Evolutionary conservation across 2,888 invertebrate genomes (phyloP), one percentile per base, ranked within the genome.

Genomic region (Pammene fasciana): DNA sequence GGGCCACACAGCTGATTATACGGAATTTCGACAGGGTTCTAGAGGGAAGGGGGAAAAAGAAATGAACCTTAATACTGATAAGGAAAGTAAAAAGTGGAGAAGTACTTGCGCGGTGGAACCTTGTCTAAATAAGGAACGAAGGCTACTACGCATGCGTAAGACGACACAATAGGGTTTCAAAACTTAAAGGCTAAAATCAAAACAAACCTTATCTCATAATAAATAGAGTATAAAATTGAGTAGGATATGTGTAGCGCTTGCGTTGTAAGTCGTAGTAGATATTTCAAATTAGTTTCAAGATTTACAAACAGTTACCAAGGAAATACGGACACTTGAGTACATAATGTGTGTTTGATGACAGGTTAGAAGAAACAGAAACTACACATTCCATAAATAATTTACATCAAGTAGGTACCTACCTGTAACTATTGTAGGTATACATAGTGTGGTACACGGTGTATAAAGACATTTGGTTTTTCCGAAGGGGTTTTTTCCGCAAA

Each of bases 1-100:
- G 83, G 86, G 84, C 75, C 84, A 82, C 81, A 86, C 92, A 92
- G 91, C 92, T 92, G 92, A 89, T 89, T 83, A 89, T 86, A 90
- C 82, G 87, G 75, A 76, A 81, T 75, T 79, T 78, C 76, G 83
- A 85, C 80, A 88, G 74, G 79, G 86, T 88, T 82, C 86, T 78
- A 83, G 11, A 73, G 71, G 71, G 71, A 73, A 72, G 72, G 73
- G 9, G 72, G 70, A 77, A 71, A 72, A 80, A 71, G 80, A 85
- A 87, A 76, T 75, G 78, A 81, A 85, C 88, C 85, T 86, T 89
- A 89, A 73, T 74, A 72, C 71, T 75, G 75, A 71, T 71, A 59
- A 64, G 72, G 82, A 87, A 83, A 86, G 86, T 83, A 78, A 82
- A 82, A 79, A 80, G 77, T 79, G 72, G 75, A 74, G 76, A 74